These are phyloP conservation scores for Cossypha dichroa DNA, from an alignment of 2,797 vertebrate genomes.

Conservation along the genomic window DNA sequence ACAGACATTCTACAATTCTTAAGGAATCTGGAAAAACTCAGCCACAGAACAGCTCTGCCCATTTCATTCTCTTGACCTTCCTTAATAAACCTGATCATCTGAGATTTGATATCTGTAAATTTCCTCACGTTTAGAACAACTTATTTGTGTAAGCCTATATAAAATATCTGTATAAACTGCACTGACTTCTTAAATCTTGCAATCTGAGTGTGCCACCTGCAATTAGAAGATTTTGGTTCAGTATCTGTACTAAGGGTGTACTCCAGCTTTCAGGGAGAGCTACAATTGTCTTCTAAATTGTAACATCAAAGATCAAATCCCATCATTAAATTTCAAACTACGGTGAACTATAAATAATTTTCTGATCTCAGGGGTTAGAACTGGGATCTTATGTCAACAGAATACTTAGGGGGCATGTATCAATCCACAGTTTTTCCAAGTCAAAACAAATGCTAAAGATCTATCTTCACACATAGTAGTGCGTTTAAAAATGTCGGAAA, in stretches of 20 bases:
- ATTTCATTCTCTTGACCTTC: conserved; percentile 59
- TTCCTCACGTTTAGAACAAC: conserved; percentile 27
- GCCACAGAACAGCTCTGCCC: conserved; percentile 33
- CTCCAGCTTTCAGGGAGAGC: conserved; percentile 33
- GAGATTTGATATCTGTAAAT: conserved; percentile 7
- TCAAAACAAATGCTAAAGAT: conserved; percentile 53
- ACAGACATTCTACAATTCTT: conserved; percentile 61
- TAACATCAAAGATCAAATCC: conserved; percentile 6
- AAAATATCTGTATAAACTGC: not conserved
- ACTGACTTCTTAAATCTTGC: conserved; percentile 18
- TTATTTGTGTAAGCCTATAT: not conserved
- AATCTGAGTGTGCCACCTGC: not conserved
- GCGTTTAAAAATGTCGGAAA: conserved; percentile 66
- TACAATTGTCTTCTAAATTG: conserved; percentile 25
- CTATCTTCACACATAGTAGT: conserved; percentile 36
- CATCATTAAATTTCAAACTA: conserved; percentile 22
- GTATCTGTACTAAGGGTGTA: not conserved
- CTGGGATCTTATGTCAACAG: not conserved
- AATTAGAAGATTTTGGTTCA: not conserved
- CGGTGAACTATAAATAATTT: conserved; percentile 17
- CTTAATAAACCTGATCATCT: conserved; percentile 48
- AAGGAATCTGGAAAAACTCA: conserved; percentile 31
- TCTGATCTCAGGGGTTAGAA: not conserved
- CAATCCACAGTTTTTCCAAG: conserved; percentile 24
- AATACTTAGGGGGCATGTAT: not conserved